phyloP scores from a whole-genome alignment of 2,888 invertebrate species.

The Conchocele bisecta region DNA sequence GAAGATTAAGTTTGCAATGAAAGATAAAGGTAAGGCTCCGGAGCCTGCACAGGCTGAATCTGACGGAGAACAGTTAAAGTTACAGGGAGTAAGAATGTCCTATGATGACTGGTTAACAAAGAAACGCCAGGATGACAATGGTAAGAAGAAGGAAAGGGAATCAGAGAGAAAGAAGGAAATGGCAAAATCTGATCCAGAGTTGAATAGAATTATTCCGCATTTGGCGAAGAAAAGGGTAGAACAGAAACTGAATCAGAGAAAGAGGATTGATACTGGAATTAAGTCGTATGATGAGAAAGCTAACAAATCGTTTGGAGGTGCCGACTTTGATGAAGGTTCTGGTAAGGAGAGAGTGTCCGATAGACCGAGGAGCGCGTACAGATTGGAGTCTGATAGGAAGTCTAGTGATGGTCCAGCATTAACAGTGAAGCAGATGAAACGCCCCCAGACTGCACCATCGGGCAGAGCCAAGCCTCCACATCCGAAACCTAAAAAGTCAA shows the following conservation, averaged over 20 bases:
- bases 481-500: slow-evolving; percentile 57
- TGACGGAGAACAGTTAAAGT: slow-evolving; percentile 49
- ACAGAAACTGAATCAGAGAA: slow-evolving; percentile 64
- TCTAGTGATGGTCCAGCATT: slow-evolving; percentile 28
- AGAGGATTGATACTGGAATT: slow-evolving; percentile 67
- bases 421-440: slow-evolving; percentile 40
- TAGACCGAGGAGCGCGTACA: slow-evolving; percentile 60
- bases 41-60: slow-evolving; percentile 50
- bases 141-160: slow-evolving; percentile 59
- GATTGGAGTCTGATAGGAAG: slow-evolving; percentile 53
- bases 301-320: slow-evolving; percentile 70
- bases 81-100: slow-evolving; percentile 65
- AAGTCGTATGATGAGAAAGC: slow-evolving; percentile 60
- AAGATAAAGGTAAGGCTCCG: slow-evolving; percentile 56
- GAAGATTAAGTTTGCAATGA: slow-evolving; percentile 65
- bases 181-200: slow-evolving; percentile 75
- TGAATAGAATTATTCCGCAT: slow-evolving; percentile 70
- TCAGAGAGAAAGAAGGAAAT: slow-evolving; percentile 63
- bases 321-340: slow-evolving; percentile 50
- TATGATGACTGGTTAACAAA: slow-evolving; percentile 75
- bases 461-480: slow-evolving; percentile 49
- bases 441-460: slow-evolving; percentile 65
- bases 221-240: slow-evolving; percentile 69
- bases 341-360: too few species aligned
- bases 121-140: slow-evolving; percentile 67